A percentile compares a stretch with the other conserved stretches of the same genome.
These are phyloP conservation scores for Istiophorus platypterus DNA, from an alignment of 2,113 vertebrate species.

Conservation along the genomic window DNA sequence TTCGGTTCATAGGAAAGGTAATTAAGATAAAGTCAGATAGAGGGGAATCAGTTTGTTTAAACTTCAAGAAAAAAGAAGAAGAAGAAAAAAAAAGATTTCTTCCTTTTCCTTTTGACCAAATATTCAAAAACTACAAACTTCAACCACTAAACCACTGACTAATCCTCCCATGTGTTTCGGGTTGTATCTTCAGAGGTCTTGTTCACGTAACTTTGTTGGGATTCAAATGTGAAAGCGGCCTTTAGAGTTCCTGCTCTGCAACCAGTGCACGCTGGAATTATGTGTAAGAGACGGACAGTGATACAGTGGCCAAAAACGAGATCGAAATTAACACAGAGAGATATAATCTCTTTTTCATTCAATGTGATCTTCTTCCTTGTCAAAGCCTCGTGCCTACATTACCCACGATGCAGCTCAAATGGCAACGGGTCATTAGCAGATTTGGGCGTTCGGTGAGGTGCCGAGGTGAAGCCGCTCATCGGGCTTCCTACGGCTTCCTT, in stretches of 20 bases:
- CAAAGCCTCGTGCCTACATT: background rate
- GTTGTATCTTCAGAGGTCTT: no score
- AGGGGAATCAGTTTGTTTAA: background rate
- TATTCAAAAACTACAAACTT: no score
- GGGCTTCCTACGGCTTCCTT: no score
- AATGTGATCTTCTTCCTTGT: no score
- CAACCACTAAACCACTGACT: no score
- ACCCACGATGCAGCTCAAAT: constrained; percentile 2
- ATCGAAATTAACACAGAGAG: background rate
- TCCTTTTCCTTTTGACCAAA: no score
- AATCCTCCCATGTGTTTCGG: background rate
- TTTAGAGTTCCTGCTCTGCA: background rate
- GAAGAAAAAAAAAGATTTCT: no score
- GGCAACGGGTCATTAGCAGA: no score
- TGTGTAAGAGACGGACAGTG: no score
- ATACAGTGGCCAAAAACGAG: no score
- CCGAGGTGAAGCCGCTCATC: background rate
- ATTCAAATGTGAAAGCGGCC: background rate
- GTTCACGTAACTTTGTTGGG: background rate
- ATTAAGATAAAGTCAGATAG: background rate
- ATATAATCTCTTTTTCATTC: no score
- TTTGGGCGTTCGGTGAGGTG: background rate
- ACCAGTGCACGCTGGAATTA: background rate
- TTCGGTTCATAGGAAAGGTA: background rate
- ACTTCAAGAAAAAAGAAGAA: no score